Percentiles rank a stretch among this genome's conserved stretches.
phyloP scores from a whole-genome alignment of 2,113 vertebrate species.

The Nibea coibor region DNA sequence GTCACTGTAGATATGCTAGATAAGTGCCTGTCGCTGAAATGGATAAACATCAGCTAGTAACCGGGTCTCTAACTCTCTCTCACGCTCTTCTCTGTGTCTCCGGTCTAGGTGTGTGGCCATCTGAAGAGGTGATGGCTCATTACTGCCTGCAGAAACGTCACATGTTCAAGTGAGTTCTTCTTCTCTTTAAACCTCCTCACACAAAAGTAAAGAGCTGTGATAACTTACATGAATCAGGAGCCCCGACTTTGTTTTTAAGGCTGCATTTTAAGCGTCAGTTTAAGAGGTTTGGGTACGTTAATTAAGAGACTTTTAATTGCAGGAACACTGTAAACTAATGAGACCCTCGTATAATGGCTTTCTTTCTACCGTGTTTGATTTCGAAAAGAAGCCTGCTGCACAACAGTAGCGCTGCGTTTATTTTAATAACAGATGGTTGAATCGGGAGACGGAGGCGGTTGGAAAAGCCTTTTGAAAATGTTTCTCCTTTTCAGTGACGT shows the following conservation, averaged over 20 bases:
- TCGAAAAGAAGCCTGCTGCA: background rate
- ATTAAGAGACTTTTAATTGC: background rate
- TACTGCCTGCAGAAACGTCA: slow-evolving; percentile 93
- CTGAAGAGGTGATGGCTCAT: slow-evolving; percentile 97
- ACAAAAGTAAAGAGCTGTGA: background rate
- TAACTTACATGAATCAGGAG: background rate
- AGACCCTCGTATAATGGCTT: background rate
- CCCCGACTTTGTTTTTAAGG: background rate
- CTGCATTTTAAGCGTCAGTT: background rate
- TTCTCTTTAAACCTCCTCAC: background rate
- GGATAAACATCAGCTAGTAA: slow-evolving; percentile 7
- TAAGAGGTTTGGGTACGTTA: background rate
- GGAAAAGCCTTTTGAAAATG: background rate
- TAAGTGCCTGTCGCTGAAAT: slow-evolving; percentile 11
- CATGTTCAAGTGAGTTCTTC: slow-evolving; percentile 90
- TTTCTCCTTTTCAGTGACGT: slow-evolving; percentile 24
- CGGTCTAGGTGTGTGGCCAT: slow-evolving; percentile 93
- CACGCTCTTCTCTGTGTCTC: slow-evolving; percentile 18
- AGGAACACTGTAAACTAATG: background rate
- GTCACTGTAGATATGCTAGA: slow-evolving; percentile 2
- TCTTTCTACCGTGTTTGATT: background rate
- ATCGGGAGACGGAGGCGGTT: background rate
- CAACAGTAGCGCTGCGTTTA: background rate
- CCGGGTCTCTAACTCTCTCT: slow-evolving; percentile 20
- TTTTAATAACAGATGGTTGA: background rate